phyloP scores from a whole-genome alignment of 2,113 vertebrate genomes.

The Microcebus ravelobensis region DNA sequence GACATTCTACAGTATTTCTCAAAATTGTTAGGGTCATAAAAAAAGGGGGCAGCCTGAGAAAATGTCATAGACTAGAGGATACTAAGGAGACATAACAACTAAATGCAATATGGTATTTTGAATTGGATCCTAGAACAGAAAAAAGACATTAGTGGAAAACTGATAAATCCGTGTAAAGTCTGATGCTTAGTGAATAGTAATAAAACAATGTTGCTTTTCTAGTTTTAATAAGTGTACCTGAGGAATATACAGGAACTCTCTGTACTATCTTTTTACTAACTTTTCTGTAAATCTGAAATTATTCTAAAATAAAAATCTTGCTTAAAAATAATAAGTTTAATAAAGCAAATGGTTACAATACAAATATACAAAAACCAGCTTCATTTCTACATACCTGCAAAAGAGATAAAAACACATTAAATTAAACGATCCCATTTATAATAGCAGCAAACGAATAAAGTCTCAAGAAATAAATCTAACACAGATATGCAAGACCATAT shows the following conservation, averaged over 20 bases:
- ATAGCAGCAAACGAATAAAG: conserved; percentile 3
- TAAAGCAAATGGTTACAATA: neutral
- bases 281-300: conserved; percentile 24
- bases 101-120: conserved; percentile 28
- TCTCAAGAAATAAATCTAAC: neutral
- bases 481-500: conserved; percentile 9
- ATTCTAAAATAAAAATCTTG: conserved; percentile 28
- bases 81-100: neutral
- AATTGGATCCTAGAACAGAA: conserved; percentile 50
- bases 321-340: conserved; percentile 37
- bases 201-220: neutral
- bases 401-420: conserved; percentile 45
- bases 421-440: conserved; percentile 4
- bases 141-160: conserved; percentile 15
- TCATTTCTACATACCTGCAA: conserved; percentile 44
- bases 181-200: neutral
- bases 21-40: conserved; percentile 9
- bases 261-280: neutral
- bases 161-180: neutral
- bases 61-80: conserved; percentile 9
- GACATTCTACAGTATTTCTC: neutral
- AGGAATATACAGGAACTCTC: neutral
- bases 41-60: neutral
- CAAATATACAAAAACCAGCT: conserved; percentile 7
- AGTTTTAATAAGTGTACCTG: conserved; percentile 31